Evolutionary conservation across 2,797 vertebrate species (phyloP).

Genomic region (Anableps anableps): DNA sequence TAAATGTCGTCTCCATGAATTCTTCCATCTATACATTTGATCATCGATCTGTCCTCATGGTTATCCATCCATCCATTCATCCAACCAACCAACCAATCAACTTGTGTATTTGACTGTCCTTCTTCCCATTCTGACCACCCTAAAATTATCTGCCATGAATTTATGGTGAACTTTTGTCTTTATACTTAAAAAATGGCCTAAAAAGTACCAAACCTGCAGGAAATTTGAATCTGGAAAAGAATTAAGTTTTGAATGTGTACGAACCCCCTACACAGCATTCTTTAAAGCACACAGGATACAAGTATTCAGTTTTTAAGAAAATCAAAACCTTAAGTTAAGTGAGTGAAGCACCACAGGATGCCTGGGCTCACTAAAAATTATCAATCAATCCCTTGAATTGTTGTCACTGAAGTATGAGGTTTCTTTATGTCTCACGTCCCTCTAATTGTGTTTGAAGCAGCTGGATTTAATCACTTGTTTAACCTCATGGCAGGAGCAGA

Average conservation of each 20-base stretch:
- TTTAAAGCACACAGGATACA: background rate
- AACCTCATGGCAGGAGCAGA: constrained; percentile 69
- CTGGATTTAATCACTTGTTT: constrained; percentile 64
- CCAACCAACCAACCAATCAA: background rate
- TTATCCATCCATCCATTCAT: background rate
- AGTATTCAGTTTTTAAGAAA: constrained; percentile 16
- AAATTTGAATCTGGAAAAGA: background rate
- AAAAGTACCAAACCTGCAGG: background rate
- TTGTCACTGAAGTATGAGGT: constrained; percentile 17
- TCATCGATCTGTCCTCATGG: background rate
- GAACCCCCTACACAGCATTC: background rate
- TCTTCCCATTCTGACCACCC: background rate
- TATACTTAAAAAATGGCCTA: background rate
- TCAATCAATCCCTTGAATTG: constrained; percentile 16
- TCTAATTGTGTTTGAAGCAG: constrained; percentile 56
- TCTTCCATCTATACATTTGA: background rate
- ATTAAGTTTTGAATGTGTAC: background rate
- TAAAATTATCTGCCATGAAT: background rate
- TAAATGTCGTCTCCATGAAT: background rate
- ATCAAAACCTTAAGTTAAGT: background rate
- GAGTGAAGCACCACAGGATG: background rate
- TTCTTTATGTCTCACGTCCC: constrained; percentile 34
- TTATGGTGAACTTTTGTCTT: background rate
- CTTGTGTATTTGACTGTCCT: background rate
- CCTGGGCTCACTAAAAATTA: constrained; percentile 14